Base-by-base conservation (phyloP, 1,140 invertebrate genomes). In the Odontomachus brunneus region DNA sequence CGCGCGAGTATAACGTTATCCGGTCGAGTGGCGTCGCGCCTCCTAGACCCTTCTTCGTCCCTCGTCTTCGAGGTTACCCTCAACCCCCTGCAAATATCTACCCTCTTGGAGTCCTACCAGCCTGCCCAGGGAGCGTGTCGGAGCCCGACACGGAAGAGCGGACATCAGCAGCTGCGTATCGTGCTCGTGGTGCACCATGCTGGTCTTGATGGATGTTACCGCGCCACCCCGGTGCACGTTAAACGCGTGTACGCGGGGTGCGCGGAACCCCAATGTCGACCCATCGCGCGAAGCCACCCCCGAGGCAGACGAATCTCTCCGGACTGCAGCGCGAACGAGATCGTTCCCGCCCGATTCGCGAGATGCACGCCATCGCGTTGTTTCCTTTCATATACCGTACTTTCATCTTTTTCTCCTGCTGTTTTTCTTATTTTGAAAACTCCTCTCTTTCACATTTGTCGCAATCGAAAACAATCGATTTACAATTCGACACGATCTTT, bases 161-260 rank as follows among this genome's bases (percentile, higher is more conserved):
- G 51, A 89, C 85, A 86, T 83, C 87, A 85, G 84, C 88, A 90
- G 89, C 86, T 90, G 89, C 83, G 84, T 83, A 83, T 71, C 84
- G 82, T 89, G 87, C 85, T 90, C 83, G 76, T 76, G 84, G 67
- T 82, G 84, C 83, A 72, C 88, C 89, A 85, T 89, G 86, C 88
- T 75, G 87, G 84, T 84, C 84, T 66, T 90, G 89, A 90, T 91
- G 84, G 88, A 91, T 91, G 90, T 85, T 90, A 84, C 82, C 73
- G 83, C 84, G 86, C 81, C 81, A 44, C 82, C 83, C 84, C 67
- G 59, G 72, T 57, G 74, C 73, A 22, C 80, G 74, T 84, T 73
- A 88, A 76, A 87, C 87, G 88, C 86, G 65, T 84, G 65, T 83
- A 82, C 59, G 51, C 17, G 48, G 75, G 67, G 33, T 33, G 49